phyloP scores from a whole-genome alignment of 2,888 invertebrate species.

The Drosophila peninsularis region DNA sequence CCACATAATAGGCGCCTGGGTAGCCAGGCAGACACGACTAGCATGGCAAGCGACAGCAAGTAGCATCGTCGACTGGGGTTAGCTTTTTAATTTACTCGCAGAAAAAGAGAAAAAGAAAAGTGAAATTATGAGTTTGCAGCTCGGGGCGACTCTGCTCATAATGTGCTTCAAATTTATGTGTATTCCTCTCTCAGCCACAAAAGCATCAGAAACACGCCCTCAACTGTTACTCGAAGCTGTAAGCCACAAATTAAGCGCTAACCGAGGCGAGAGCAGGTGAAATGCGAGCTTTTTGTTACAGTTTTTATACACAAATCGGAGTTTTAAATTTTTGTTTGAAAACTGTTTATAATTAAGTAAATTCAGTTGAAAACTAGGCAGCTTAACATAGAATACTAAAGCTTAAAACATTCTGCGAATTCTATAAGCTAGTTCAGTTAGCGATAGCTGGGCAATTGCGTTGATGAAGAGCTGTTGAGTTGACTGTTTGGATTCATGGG shows the following conservation, averaged over 20 bases:
- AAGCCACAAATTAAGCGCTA: constrained; percentile 25
- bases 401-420: too few relatives aligned
- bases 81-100: constrained; percentile 70
- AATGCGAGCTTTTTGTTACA: not conserved
- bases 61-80: constrained; percentile 34
- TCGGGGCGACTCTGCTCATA: constrained; percentile 37
- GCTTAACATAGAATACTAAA: too few relatives aligned
- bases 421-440: too few relatives aligned
- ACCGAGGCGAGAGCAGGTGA: not conserved
- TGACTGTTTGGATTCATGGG: too few relatives aligned
- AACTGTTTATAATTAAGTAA: not conserved
- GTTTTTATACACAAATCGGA: not conserved
- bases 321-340: not conserved
- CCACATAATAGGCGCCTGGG: not conserved
- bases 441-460: too few relatives aligned
- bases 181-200: constrained; percentile 14
- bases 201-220: constrained; percentile 22
- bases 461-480: too few relatives aligned
- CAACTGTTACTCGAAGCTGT: constrained; percentile 12
- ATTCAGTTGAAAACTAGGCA: not conserved
- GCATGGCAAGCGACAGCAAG: constrained; percentile 39
- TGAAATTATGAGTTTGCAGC: constrained; percentile 63
- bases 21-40: constrained; percentile 28
- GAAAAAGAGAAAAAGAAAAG: constrained; percentile 31
- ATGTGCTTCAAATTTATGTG: constrained; percentile 47